phyloP scores from a whole-genome alignment of 2,797 vertebrate species.

The Diplodus puntazzo region DNA sequence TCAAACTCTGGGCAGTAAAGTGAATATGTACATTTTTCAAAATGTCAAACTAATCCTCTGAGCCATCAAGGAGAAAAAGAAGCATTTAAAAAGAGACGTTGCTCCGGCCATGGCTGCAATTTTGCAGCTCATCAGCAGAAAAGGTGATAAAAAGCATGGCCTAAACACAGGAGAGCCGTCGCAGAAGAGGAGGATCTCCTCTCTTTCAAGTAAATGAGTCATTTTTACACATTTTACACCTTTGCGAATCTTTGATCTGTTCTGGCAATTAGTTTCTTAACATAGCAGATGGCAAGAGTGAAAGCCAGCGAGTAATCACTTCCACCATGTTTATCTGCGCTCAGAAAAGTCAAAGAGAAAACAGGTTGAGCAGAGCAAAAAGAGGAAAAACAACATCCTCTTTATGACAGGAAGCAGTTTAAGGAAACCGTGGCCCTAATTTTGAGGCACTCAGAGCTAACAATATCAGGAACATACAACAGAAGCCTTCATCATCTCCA shows the following conservation, averaged over 20 bases:
- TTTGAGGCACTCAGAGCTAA: background rate
- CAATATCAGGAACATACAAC: background rate
- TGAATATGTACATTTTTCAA: background rate
- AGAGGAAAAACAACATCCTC: conserved; percentile 22
- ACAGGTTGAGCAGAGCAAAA: background rate
- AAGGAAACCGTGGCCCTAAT: conserved; percentile 7
- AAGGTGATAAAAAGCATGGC: background rate
- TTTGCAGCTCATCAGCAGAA: background rate
- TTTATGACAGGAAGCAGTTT: conserved; percentile 19
- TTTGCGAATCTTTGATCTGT: background rate
- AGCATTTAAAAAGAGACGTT: background rate
- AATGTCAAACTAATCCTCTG: background rate
- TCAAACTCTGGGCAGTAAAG: background rate
- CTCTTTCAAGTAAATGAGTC: background rate
- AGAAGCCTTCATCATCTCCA: background rate
- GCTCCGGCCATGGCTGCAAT: background rate
- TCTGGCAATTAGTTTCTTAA: background rate
- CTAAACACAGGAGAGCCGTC: background rate
- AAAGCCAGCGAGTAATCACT: conserved; percentile 1
- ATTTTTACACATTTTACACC: background rate
- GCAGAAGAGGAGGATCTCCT: background rate
- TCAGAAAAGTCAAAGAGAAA: conserved; percentile 11
- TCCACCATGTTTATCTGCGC: background rate
- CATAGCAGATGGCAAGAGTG: background rate
- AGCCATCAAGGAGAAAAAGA: background rate